Evolutionary conservation across 2,113 vertebrate genomes (phyloP), one percentile per base, ranked within the genome.

Genomic region (Struthidea cinerea): DNA sequence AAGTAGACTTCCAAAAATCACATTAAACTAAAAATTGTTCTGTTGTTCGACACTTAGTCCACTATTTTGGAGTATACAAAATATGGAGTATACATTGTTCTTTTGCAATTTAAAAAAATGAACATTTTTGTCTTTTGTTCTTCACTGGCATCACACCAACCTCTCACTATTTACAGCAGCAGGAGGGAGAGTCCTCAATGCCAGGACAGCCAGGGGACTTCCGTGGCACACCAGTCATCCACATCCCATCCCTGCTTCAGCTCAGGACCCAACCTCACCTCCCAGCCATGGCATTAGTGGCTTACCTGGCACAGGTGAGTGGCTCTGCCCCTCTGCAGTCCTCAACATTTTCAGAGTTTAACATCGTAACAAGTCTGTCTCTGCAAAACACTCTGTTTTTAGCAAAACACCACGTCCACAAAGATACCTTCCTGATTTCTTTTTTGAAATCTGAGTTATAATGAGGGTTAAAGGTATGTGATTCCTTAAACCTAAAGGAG

Each of bases 241-340:
- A 0, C 0, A 2, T 35, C 49, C 65, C 60, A 26, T 13, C 42
- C 16, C 33, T 61, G 37, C 57, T 61, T n/a, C 63, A 42, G 57
- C 68, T 60, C 41, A 7, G 44, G 39, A 12, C 37, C 50, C 0
- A 0, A 6, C 20, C 41, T 63, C n/a, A 11, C 20, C 52, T 67
- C 63, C 78, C 63, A 60, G 0, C 50, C 2, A 4, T 21, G 2
- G 37, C 0, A 1, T 52, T 53, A 14, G 10, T 49, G 55, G 6
- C 65, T 55, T 19, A 39, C 46, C 50, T 63, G 41, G 23, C 28
- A 16, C 17, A 23, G 20, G 57, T 13, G 42, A 35, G 7, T 53
- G 61, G 37, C 27, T 10, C 27, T 42, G 3, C 4, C 37, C 39
- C 33, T 77, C 44, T 47, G 35, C 28, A 46, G 35, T 41, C 27